Conservation (phyloP, 2,113 vertebrate species). For the Aspiorhynchus laticeps region DNA sequence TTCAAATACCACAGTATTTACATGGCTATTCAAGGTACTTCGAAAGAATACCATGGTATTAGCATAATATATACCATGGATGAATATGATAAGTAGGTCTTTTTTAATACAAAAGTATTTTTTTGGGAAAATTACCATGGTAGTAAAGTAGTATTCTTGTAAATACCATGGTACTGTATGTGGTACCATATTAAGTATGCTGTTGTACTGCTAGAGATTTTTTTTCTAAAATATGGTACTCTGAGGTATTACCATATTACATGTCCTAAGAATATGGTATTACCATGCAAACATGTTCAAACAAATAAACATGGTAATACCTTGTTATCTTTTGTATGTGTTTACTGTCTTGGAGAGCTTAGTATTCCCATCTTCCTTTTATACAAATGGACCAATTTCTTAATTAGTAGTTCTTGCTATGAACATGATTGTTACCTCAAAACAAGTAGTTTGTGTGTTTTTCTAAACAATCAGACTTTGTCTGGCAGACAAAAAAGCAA, state of each 20-base stretch:
- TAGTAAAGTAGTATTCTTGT: background rate
- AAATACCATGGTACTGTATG: background rate
- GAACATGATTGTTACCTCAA: background rate
- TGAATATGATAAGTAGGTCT: too few relatives aligned
- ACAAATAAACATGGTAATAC: background rate
- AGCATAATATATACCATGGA: too few relatives aligned
- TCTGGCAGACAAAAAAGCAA: background rate
- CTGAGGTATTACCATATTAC: background rate
- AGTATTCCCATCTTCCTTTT: background rate
- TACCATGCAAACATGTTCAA: background rate
- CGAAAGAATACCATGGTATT: too few relatives aligned
- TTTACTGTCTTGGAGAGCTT: background rate
- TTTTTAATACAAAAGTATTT: background rate
- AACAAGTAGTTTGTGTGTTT: background rate
- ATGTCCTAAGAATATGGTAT: background rate
- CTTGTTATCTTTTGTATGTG: background rate
- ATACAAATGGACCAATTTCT: background rate
- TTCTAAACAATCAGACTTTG: background rate
- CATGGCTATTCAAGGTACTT: background rate
- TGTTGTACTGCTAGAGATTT: background rate
- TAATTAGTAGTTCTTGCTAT: background rate
- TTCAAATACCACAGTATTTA: background rate
- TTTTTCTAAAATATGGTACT: background rate
- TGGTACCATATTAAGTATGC: background rate
- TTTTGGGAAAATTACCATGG: background rate